These are phyloP conservation scores for Hylaeus volcanicus DNA, from an alignment of 1,140 invertebrate genomes.

Conservation along the genomic window DNA sequence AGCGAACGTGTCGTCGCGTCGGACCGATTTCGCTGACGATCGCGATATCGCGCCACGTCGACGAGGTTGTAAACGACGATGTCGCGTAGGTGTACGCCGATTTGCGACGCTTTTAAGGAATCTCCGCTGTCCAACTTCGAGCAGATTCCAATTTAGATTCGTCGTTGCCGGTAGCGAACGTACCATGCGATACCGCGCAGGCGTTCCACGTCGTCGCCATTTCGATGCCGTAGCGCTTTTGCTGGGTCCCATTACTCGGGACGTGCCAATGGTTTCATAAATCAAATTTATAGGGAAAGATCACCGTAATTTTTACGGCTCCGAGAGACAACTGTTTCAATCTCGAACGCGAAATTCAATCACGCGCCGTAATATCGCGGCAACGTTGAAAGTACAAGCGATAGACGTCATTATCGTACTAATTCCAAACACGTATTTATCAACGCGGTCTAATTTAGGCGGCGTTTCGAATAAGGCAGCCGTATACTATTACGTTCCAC, in stretches of 20 bases:
- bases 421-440: too few relatives aligned
- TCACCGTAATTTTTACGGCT: too few relatives aligned
- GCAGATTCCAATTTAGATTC: slow-evolving; percentile 71
- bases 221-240: slow-evolving; percentile 3
- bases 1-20: slow-evolving; percentile 31
- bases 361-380: too few relatives aligned
- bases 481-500: not conserved
- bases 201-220: slow-evolving; percentile 35
- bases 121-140: not conserved
- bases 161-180: slow-evolving; percentile 41
- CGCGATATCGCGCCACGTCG: not conserved
- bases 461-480: too few relatives aligned
- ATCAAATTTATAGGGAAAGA: too few relatives aligned
- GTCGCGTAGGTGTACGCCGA: not conserved
- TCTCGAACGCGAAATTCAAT: too few relatives aligned
- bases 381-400: too few relatives aligned
- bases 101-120: slow-evolving; percentile 14
- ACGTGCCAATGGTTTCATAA: too few relatives aligned
- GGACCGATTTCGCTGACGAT: slow-evolving; percentile 17
- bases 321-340: too few relatives aligned
- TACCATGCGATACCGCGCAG: slow-evolving; percentile 19
- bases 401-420: too few relatives aligned
- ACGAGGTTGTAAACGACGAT: not conserved
- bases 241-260: too few relatives aligned
- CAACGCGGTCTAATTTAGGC: too few relatives aligned